A percentile compares a stretch with the other conserved stretches of the same genome.
phyloP scores from a whole-genome alignment of 2,888 invertebrate genomes.

The Chaetogeoica ovagalla region DNA sequence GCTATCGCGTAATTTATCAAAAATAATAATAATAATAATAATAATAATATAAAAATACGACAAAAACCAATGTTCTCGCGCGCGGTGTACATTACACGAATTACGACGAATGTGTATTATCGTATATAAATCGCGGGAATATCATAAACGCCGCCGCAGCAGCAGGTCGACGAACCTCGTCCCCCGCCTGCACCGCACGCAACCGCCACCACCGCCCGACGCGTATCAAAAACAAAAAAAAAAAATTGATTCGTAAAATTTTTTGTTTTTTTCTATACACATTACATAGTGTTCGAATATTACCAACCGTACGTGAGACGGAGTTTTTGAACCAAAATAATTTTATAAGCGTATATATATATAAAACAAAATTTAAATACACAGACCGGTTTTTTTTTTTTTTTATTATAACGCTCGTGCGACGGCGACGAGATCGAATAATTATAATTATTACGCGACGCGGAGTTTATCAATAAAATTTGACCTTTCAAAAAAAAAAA shows the following conservation, averaged over 20 bases:
- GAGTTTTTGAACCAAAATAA: background rate
- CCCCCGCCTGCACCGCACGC: background rate
- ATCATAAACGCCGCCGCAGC: too few relatives aligned
- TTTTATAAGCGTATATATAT: too few relatives aligned
- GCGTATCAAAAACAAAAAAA: background rate
- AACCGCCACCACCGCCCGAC: too few relatives aligned
- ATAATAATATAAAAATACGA: constrained; percentile 5
- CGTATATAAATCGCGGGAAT: too few relatives aligned
- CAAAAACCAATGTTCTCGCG: background rate
- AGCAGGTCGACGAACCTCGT: constrained; percentile 17
- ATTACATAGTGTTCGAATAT: background rate
- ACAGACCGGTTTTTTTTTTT: background rate
- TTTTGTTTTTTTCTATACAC: background rate
- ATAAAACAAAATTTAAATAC: background rate
- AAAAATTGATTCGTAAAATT: constrained; percentile 7
- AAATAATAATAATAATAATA: constrained; percentile 1
- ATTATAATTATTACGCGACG: background rate
- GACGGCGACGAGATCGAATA: background rate
- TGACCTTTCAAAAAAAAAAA: constrained; percentile 31
- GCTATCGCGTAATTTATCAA: too few relatives aligned
- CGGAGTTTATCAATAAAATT: constrained; percentile 4
- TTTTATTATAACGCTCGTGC: too few relatives aligned
- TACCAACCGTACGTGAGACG: background rate
- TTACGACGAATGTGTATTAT: too few relatives aligned
- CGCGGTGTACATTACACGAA: too few relatives aligned